Conservation (phyloP, 2,113 vertebrate genomes). For the Passerina amoena region DNA sequence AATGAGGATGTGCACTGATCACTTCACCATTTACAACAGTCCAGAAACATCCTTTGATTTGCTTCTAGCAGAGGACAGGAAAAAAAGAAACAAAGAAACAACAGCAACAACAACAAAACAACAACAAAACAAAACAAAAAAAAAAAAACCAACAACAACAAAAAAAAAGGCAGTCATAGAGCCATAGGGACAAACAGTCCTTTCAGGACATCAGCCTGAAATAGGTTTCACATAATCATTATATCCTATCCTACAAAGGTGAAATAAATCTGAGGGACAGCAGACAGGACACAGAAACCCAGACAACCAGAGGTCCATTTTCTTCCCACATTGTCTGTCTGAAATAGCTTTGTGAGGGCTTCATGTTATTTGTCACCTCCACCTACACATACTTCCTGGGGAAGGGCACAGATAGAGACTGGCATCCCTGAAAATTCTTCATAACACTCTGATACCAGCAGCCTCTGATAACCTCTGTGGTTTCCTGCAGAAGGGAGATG, state of each 20-base stretch:
- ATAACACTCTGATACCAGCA: background rate
- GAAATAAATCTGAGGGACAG: background rate
- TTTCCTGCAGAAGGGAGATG: background rate
- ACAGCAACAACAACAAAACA: background rate
- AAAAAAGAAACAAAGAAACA: background rate
- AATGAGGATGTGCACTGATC: background rate
- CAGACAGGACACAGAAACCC: background rate
- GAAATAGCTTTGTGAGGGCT: background rate
- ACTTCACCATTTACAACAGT: background rate
- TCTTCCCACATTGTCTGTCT: background rate
- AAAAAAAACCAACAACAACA: background rate
- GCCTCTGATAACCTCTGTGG: background rate
- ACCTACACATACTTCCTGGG: background rate
- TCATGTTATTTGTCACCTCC: background rate
- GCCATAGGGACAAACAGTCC: background rate
- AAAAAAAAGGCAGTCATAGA: background rate
- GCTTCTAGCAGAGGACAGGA: background rate
- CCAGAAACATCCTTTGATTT: background rate
- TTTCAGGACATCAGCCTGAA: constrained; percentile 14
- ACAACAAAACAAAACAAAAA: background rate
- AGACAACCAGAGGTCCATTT: background rate
- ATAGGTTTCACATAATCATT: background rate
- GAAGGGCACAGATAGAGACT: background rate
- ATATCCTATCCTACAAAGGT: background rate
- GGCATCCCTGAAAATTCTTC: background rate